These are phyloP conservation scores for Listrodromus nycthemerus DNA, from an alignment of 2,888 invertebrate species.

Conservation along the genomic window DNA sequence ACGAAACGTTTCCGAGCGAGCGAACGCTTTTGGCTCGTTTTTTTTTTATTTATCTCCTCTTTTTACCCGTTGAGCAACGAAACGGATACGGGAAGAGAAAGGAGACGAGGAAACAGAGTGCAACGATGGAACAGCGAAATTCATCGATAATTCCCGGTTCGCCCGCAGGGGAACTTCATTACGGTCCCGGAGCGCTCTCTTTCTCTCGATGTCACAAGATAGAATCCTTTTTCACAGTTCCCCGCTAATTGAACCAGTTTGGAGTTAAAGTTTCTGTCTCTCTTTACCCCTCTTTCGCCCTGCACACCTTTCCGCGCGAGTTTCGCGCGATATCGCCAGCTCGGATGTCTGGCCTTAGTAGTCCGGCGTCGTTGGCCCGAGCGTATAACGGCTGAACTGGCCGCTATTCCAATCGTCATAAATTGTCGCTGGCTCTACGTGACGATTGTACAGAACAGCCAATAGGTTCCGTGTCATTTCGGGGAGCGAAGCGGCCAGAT, in stretches of 20 bases:
- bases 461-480: slow-evolving; percentile 76
- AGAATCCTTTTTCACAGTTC: slow-evolving; percentile 68
- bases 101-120: slow-evolving; percentile 7
- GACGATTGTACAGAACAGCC: slow-evolving; percentile 78
- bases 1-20: slow-evolving; percentile 1
- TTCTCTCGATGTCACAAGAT: slow-evolving; percentile 29
- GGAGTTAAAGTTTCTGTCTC: slow-evolving; percentile 46
- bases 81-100: slow-evolving; percentile 10
- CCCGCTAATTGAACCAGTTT: slow-evolving; percentile 77
- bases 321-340: background rate
- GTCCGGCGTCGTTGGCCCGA: slow-evolving; percentile 65
- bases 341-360: slow-evolving; percentile 56
- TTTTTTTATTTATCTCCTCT: background rate
- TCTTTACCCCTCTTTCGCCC: slow-evolving; percentile 20
- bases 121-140: slow-evolving; percentile 56
- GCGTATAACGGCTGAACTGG: slow-evolving; percentile 66
- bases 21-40: background rate
- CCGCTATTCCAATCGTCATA: slow-evolving; percentile 81
- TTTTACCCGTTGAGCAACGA: background rate
- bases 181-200: slow-evolving; percentile 39
- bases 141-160: slow-evolving; percentile 65
- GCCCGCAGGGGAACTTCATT: slow-evolving; percentile 58
- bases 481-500: slow-evolving; percentile 58
- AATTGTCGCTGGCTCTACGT: slow-evolving; percentile 78
- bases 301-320: background rate